Evolutionary conservation across 2,797 vertebrate genomes (phyloP), one percentile per base, ranked within the genome.

Genomic region (Saguinus oedipus): DNA sequence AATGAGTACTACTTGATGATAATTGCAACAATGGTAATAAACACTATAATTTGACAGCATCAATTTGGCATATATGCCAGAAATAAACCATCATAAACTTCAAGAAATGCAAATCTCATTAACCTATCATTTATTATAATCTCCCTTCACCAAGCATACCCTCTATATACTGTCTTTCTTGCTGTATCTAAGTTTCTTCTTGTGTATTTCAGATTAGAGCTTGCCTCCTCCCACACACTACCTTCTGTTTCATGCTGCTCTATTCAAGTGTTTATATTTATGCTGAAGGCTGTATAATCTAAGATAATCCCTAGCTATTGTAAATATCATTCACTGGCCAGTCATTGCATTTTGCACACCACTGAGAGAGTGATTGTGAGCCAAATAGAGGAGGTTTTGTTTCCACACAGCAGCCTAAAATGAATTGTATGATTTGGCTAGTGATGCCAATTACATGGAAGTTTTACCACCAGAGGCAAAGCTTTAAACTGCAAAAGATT

Each of bases 401-500:
- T 95, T 96, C 64, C 17, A 87, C 30, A 12, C 61, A 53, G 42
- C 30, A 94, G 7, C 75, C 70, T 24, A 78, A 70, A 95, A 92
- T 95, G 68, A 90, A 95, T 46, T 81, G 3, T 90, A 30, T 75
- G n/a, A 50, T 93, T 89, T 86, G 53, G 94, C 33, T 88, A 10
- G 84, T 90, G 72, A 95, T 94, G 22, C 22, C 86, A 94, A 5
- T 92, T 95, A 88, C 36, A 68, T 53, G 59, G 50, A 91, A 55
- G 2, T 94, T 88, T 92, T 78, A 81, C 72, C 48, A 88, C 19
- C 12, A 92, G 81, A 85, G 7, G 48, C 55, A 87, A 82, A 90
- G n/a, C 57, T 94, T 95, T 94, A 76, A 95, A 86, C 33, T 78
- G 6, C 12, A 79, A 79, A 96, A 36, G 15, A 79, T 87, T 70